Base-by-base conservation (phyloP, 2,888 invertebrate genomes). In the Agrotis puta region DNA sequence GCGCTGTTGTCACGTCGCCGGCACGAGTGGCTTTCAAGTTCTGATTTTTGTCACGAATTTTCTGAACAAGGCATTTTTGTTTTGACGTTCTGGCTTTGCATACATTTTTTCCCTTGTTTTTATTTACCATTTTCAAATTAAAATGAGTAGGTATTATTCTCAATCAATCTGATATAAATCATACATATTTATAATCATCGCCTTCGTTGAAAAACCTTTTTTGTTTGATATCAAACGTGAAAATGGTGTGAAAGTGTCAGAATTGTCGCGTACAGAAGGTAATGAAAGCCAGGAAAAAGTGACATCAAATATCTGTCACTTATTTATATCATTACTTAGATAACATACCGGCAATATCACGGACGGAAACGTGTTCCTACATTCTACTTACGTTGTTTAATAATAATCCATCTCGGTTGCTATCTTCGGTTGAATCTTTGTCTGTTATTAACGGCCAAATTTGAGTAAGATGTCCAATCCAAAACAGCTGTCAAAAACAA, bases 1-100 rank as follows among this genome's bases (percentile, higher is more conserved):
- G 89, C 85, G 83, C 87, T 87, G 84, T 81, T 77, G 81, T 86
- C 84, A 85, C 80, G 82, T 84, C 78, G 77, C 68, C 33, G 45
- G 67, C 62, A 71, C 57, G 69, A 84, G 84, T 83, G 89, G 78
- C 82, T 79, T 65, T 84, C 74, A 70, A 82, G 82, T 83, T 83
- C 84, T 74, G 81, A 85, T 86, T 87, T 89, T 88, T 83, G 88
- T 84, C 86, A 81, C 77, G 85, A 83, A 80, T 83, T 85, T 82
- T 76, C 74, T 78, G 75, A 85, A 82, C 79, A 81, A 77, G 78
- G 67, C 69, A 64, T 79, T 77, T 64, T 64, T 66, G 71, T 76
- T 74, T 66, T 69, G 63, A 69, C 63, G 43, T 68, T 9, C 45
- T 76, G 54, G n/a, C 33, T 65, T 2, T 48, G n/a, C 18, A 48